These are phyloP conservation scores for Poecilia velifera DNA, from an alignment of 2,797 vertebrate species.

Conservation along the genomic window DNA sequence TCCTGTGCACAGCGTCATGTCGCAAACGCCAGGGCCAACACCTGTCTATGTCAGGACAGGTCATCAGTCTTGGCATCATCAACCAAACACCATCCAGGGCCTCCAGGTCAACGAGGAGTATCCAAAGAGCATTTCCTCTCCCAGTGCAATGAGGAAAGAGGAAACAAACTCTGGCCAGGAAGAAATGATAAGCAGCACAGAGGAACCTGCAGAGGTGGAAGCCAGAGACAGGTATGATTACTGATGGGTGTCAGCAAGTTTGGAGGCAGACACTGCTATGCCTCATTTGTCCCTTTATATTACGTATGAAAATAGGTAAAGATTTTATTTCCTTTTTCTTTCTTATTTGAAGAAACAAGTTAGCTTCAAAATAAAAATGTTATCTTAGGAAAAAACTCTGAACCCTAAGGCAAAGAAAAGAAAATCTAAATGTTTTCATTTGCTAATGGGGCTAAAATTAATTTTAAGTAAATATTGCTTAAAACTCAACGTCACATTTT, in stretches of 20 bases:
- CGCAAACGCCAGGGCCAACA: slow-evolving; percentile 85
- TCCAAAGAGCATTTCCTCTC: slow-evolving; percentile 79
- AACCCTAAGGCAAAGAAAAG: slow-evolving; percentile 7
- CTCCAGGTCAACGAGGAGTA: slow-evolving; percentile 84
- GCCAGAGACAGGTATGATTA: slow-evolving; percentile 90
- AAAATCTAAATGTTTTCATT: slow-evolving; percentile 21
- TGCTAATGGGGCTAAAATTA: slow-evolving; percentile 2
- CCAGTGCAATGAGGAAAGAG: slow-evolving; percentile 80
- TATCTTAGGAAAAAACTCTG: slow-evolving; percentile 17
- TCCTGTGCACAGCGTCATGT: slow-evolving; percentile 89
- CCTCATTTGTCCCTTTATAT: slow-evolving; percentile 20
- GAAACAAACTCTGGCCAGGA: slow-evolving; percentile 75
- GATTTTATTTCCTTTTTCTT: slow-evolving; percentile 20
- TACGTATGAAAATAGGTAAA: slow-evolving; percentile 28
- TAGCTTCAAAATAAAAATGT: slow-evolving; percentile 24
- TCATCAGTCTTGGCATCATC: slow-evolving; percentile 88
- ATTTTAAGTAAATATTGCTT: slow-evolving; percentile 10
- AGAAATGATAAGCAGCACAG: slow-evolving; percentile 84
- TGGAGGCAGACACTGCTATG: slow-evolving; percentile 27
- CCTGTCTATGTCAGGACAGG: slow-evolving; percentile 83
- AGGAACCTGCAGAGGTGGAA: slow-evolving; percentile 84
- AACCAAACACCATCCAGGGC: slow-evolving; percentile 85
- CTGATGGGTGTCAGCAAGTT: slow-evolving; percentile 55
- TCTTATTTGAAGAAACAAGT: slow-evolving; percentile 16
- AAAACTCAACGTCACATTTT: slow-evolving; percentile 12